Evolutionary conservation across 1,140 invertebrate species (phyloP).

Genomic region (Panagrolaimus sp.): DNA sequence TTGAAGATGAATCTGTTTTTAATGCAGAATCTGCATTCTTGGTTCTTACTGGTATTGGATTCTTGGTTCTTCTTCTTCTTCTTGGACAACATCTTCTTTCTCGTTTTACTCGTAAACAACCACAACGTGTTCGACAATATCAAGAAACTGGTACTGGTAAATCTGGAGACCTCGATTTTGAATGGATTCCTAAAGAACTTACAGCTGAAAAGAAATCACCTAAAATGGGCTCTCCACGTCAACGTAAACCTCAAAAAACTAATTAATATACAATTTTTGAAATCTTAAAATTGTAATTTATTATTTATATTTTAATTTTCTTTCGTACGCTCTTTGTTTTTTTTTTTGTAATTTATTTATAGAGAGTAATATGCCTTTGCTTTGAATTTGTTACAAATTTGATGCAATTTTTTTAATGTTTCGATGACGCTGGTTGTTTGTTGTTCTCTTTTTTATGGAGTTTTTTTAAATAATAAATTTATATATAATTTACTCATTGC

Average conservation of each 20-base stretch:
- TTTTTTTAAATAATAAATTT: too few relatives aligned
- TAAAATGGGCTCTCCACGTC: constrained; percentile 38
- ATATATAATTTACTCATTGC: too few relatives aligned
- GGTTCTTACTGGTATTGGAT: constrained; percentile 84
- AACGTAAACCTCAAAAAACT: constrained; percentile 15
- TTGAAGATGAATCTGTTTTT: constrained; percentile 89
- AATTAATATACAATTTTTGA: too few relatives aligned
- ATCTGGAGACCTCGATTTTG: constrained; percentile 75
- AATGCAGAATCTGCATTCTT: constrained; percentile 96
- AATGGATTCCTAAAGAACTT: constrained; percentile 89
- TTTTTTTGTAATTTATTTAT: too few relatives aligned
- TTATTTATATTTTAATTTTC: too few relatives aligned
- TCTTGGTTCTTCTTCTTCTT: constrained; percentile 77
- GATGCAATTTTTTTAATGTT: too few relatives aligned
- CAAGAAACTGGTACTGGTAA: constrained; percentile 74
- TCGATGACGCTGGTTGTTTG: too few relatives aligned
- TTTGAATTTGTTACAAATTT: too few relatives aligned
- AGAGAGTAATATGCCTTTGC: too few relatives aligned
- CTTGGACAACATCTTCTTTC: constrained; percentile 78
- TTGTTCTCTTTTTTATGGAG: too few relatives aligned
- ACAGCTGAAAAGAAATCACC: constrained; percentile 60
- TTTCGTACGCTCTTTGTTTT: too few relatives aligned
- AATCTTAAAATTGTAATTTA: too few relatives aligned
- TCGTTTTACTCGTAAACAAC: constrained; percentile 62
- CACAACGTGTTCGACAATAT: constrained; percentile 63